A percentile compares a stretch with the other conserved stretches of the same genome.
phyloP scores from a whole-genome alignment of 2,113 vertebrate genomes.

The Symphodus melops region DNA sequence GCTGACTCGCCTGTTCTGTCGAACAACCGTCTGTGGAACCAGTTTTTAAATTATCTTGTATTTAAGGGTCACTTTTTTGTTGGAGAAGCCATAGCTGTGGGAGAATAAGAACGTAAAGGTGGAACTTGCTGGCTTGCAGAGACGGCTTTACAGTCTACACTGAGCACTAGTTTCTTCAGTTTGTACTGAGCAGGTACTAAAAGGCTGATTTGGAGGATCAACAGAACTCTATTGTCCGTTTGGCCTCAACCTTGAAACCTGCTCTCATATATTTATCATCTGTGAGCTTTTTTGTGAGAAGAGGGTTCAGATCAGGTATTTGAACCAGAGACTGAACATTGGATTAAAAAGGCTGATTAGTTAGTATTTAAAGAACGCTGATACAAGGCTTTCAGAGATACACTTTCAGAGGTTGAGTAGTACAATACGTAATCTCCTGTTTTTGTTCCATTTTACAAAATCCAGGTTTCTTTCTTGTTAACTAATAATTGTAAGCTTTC shows the following conservation, averaged over 20 bases:
- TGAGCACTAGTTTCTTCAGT: background rate
- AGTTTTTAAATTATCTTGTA: background rate
- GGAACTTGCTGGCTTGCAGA: background rate
- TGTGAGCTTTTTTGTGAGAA: background rate
- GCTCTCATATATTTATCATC: background rate
- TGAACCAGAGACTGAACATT: background rate
- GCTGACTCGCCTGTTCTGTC: constrained; percentile 26
- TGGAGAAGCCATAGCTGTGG: background rate
- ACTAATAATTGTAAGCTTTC: background rate
- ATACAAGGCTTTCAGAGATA: background rate
- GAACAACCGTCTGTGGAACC: background rate
- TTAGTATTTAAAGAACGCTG: too few relatives aligned
- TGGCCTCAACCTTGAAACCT: too few relatives aligned
- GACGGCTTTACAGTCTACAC: background rate
- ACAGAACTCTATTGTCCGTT: too few relatives aligned
- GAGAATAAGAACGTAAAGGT: constrained; percentile 38
- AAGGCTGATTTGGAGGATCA: too few relatives aligned
- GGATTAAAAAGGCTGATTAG: too few relatives aligned
- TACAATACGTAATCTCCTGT: background rate
- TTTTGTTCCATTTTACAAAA: background rate
- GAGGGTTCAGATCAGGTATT: background rate
- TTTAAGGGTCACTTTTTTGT: background rate
- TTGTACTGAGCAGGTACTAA: too few relatives aligned
- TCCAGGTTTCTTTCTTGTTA: background rate
- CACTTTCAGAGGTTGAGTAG: background rate